A percentile compares a stretch with the other conserved stretches of the same genome.
These are phyloP conservation scores for Bubo blakistoni DNA, from an alignment of 2,113 vertebrate genomes.

Conservation along the genomic window DNA sequence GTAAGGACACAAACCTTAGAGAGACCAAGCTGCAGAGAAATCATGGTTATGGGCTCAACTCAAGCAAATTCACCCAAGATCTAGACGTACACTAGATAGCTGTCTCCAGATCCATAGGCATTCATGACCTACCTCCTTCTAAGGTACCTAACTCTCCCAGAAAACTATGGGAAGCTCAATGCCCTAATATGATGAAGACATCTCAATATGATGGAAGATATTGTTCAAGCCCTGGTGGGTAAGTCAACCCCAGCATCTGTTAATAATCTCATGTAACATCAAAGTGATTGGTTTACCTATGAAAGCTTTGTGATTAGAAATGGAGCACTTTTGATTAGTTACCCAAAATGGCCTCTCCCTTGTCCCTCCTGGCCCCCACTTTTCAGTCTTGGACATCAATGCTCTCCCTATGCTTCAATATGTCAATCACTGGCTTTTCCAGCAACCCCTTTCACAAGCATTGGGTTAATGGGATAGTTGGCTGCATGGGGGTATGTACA, in stretches of 20 bases:
- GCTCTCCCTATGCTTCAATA: background rate
- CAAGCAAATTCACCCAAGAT: background rate
- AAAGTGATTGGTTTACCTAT: background rate
- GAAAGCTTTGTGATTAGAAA: background rate
- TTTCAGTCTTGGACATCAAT: background rate
- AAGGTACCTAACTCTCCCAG: background rate
- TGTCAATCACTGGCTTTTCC: background rate
- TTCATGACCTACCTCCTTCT: background rate
- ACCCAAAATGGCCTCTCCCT: background rate
- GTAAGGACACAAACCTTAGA: background rate
- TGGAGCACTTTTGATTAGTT: background rate
- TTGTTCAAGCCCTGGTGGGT: background rate
- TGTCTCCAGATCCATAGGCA: background rate
- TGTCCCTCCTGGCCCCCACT: fast-evolving
- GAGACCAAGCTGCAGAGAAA: background rate
- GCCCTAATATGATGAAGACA: background rate
- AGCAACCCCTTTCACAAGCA: background rate
- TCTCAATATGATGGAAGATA: background rate
- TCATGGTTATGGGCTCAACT: background rate
- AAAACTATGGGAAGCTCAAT: background rate
- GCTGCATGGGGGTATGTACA: background rate
- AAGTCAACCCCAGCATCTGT: background rate
- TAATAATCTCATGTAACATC: background rate
- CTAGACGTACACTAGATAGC: fast-evolving
- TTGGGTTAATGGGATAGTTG: background rate